A percentile compares a stretch with the other conserved stretches of the same genome.
These are phyloP conservation scores for Panagrolaimus sp. DNA, from an alignment of 1,140 invertebrate species.

Conservation along the genomic window DNA sequence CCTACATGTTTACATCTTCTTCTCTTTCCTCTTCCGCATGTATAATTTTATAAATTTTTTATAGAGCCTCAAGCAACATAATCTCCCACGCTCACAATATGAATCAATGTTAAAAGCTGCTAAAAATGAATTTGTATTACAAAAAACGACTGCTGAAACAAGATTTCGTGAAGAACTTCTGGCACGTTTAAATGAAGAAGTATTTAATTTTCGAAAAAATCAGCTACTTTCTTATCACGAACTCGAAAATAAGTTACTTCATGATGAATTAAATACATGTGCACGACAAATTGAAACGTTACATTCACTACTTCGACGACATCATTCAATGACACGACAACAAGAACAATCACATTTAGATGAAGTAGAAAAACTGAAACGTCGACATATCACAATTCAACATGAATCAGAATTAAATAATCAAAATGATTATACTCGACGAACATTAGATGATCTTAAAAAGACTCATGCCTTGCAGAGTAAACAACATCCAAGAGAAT, in stretches of 20 bases:
- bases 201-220: conserved; percentile 82
- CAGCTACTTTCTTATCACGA: conserved; percentile 78
- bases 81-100: conserved; percentile 28
- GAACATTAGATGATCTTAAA: conserved; percentile 76
- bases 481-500: conserved; percentile 95
- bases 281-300: conserved; percentile 88
- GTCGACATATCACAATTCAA: conserved; percentile 67
- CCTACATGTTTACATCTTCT: no score
- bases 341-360: conserved; percentile 66
- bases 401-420: conserved; percentile 90
- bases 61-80: conserved; percentile 43
- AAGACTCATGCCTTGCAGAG: conserved; percentile 95
- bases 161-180: conserved; percentile 77
- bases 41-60: no score
- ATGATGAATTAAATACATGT: conserved; percentile 86
- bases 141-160: conserved; percentile 82
- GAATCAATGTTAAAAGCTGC: conserved; percentile 36
- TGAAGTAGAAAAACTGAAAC: conserved; percentile 36
- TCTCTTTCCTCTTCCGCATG: no score
- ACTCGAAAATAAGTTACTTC: conserved; percentile 80
- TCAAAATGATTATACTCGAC: conserved; percentile 89
- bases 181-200: conserved; percentile 83
- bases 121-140: conserved; percentile 82
- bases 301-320: conserved; percentile 84
- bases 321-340: conserved; percentile 93